Percentiles rank a stretch among this genome's conserved stretches.
phyloP scores from a whole-genome alignment of 2,797 vertebrate species.

The Rhinophrynus dorsalis region DNA sequence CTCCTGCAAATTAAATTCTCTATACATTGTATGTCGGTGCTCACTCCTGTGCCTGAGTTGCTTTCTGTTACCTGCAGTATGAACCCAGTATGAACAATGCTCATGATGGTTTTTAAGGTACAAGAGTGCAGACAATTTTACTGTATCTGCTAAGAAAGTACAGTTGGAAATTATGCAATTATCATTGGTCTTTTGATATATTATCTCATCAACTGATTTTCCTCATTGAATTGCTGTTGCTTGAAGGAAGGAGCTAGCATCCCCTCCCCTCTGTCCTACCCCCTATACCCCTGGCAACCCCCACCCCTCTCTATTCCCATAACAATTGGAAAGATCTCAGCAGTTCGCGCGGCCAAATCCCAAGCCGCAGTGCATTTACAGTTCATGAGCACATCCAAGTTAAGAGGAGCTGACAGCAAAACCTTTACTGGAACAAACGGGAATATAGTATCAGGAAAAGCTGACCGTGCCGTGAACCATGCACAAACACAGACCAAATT shows the following conservation, averaged over 20 bases:
- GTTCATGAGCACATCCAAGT: constrained; percentile 77
- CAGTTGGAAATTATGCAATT: no score
- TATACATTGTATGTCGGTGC: no score
- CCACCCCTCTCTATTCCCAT: constrained; percentile 3
- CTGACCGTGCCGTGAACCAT: constrained; percentile 89
- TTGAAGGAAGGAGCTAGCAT: constrained; percentile 10
- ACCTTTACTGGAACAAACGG: constrained; percentile 86
- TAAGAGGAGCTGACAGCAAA: constrained; percentile 80
- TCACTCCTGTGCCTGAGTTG: no score
- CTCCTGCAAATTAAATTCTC: no score
- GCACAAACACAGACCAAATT: constrained; percentile 88
- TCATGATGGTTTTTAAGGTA: no score
- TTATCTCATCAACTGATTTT: constrained; percentile 38
- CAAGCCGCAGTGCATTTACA: constrained; percentile 76
- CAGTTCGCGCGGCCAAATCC: constrained; percentile 54
- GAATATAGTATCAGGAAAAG: constrained; percentile 86
- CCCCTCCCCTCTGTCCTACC: not conserved
- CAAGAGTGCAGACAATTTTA: no score
- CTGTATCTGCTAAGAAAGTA: no score
- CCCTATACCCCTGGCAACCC: not conserved
- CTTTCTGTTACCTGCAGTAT: no score
- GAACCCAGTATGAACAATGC: no score
- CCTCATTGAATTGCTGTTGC: constrained; percentile 32
- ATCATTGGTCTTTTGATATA: constrained; percentile 18
- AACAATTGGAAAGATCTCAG: constrained; percentile 32